These are phyloP conservation scores for Oncorhynchus nerka DNA, from an alignment of 2,113 vertebrate genomes.

Conservation along the genomic window DNA sequence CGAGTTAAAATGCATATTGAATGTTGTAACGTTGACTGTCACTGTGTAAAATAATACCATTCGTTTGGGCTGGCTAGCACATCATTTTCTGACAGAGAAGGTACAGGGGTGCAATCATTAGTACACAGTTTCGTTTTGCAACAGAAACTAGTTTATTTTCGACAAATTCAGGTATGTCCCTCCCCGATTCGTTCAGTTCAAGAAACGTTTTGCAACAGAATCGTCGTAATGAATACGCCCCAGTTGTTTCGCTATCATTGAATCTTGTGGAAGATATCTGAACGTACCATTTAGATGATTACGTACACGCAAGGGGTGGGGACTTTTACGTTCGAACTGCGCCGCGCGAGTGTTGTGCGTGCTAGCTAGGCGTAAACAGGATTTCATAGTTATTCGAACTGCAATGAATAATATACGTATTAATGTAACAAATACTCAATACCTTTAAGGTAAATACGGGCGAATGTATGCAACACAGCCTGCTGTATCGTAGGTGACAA, in stretches of 20 bases:
- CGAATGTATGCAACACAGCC: not conserved
- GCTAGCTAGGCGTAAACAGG: too few relatives aligned
- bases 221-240: too few relatives aligned
- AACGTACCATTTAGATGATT: too few relatives aligned
- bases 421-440: not conserved
- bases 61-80: conserved; percentile 5
- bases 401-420: not conserved
- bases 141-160: too few relatives aligned
- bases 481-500: not conserved
- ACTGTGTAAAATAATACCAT: too few relatives aligned
- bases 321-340: conserved; percentile 36
- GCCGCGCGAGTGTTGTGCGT: conserved; percentile 4
- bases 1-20: not conserved
- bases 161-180: too few relatives aligned
- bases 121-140: too few relatives aligned
- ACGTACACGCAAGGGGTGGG: conserved; percentile 4
- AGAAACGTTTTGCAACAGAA: too few relatives aligned
- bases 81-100: conserved; percentile 13
- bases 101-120: not conserved
- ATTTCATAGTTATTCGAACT: not conserved
- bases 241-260: not conserved
- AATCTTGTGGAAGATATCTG: conserved; percentile 46
- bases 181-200: too few relatives aligned
- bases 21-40: too few relatives aligned
- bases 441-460: not conserved